phyloP scores from a whole-genome alignment of 30 jellyfish, hydroid and myxozoan genomes.

The Nemopilema nomurai region DNA sequence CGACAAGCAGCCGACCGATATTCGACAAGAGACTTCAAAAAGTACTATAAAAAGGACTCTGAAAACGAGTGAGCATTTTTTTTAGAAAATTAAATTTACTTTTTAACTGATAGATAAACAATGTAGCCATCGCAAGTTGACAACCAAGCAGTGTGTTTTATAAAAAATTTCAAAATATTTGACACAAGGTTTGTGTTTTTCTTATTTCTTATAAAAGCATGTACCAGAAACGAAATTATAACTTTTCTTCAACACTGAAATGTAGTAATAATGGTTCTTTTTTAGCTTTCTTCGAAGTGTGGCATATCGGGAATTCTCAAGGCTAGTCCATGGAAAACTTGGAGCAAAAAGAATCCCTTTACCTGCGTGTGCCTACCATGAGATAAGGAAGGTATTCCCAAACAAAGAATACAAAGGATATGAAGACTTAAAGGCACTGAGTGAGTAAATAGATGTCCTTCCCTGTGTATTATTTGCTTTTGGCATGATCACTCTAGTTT shows the following conservation, averaged over 20 bases:
- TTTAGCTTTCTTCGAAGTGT: neutral
- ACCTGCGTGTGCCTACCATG: neutral
- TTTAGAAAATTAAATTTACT: neutral
- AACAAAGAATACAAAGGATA: neutral
- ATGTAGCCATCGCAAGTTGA: neutral
- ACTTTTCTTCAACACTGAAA: neutral
- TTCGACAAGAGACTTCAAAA: constrained; percentile 1
- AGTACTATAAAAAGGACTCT: constrained; percentile 1
- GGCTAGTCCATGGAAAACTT: neutral
- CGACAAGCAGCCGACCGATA: constrained; percentile 18
- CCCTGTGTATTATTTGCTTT: neutral
- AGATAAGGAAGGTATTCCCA: neutral
- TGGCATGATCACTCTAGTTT: neutral
- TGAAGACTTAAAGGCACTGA: neutral
- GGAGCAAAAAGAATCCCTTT: neutral
- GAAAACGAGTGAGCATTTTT: neutral
- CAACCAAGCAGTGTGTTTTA: neutral
- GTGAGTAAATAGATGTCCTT: neutral
- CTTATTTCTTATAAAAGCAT: neutral
- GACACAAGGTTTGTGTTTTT: neutral
- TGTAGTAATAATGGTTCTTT: neutral
- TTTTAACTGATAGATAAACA: neutral
- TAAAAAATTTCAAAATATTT: neutral
- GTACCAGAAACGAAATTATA: neutral
- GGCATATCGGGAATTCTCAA: neutral